These are phyloP conservation scores for Chelonoidis abingdonii DNA, from an alignment of 2,113 vertebrate genomes.

Conservation along the genomic window DNA sequence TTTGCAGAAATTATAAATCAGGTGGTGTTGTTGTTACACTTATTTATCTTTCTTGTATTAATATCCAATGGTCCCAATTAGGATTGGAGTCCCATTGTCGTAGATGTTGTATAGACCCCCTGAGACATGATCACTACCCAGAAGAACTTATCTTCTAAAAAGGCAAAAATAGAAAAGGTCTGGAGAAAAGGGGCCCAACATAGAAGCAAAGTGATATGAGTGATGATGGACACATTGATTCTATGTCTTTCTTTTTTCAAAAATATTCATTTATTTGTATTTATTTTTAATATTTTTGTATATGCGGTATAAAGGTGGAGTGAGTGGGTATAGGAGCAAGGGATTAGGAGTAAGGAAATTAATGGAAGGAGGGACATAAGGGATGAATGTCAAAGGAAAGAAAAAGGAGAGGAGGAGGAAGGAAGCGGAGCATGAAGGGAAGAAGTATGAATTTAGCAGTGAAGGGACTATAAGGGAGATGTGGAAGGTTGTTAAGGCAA, in stretches of 20 bases:
- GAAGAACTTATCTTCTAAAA: neutral
- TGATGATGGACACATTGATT: neutral
- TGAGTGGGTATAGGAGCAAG: neutral
- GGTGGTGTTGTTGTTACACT: constrained; percentile 54
- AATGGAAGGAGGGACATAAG: neutral
- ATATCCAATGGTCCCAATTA: neutral
- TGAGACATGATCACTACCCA: neutral
- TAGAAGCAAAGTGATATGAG: neutral
- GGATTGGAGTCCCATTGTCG: neutral
- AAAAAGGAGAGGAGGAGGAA: neutral
- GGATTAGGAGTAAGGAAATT: neutral
- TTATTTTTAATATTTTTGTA: neutral
- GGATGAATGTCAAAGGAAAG: neutral
- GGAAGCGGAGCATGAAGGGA: neutral
- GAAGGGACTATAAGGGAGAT: neutral
- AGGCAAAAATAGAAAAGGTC: neutral
- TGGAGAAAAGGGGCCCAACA: neutral
- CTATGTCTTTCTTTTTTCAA: neutral
- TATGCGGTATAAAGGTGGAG: neutral
- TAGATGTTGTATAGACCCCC: neutral
- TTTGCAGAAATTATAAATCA: constrained; percentile 82
- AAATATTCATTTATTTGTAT: neutral
- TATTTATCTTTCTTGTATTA: neutral
- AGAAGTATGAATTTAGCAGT: neutral
- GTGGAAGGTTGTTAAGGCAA: neutral